Conservation (phyloP, 64 coral and sea anemone genomes). For the Montipora foliosa region DNA sequence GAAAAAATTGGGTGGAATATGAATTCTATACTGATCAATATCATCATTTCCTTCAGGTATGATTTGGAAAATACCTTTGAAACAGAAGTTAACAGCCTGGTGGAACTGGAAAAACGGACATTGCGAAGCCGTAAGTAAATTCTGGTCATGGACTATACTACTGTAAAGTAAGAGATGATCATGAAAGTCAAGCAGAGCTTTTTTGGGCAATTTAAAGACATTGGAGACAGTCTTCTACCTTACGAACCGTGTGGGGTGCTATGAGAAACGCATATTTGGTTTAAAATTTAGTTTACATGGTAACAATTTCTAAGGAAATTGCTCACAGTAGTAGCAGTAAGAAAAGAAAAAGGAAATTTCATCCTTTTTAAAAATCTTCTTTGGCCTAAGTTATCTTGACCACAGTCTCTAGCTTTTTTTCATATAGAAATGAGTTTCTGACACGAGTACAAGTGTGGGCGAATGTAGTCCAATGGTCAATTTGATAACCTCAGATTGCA, state of each 20-base stretch:
- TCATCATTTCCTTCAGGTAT: slow-evolving; percentile 4
- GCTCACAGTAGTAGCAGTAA: background rate
- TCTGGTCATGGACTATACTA: background rate
- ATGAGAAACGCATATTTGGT: background rate
- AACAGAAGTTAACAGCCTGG: slow-evolving; percentile 48
- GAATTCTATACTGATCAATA: background rate
- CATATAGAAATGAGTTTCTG: too few species aligned
- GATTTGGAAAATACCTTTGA: slow-evolving; percentile 44
- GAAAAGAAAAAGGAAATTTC: background rate
- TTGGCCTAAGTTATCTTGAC: too few species aligned
- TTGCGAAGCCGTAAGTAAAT: slow-evolving; percentile 38
- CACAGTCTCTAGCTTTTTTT: too few species aligned
- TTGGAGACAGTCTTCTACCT: too few species aligned
- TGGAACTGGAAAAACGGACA: slow-evolving; percentile 13
- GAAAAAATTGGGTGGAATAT: background rate
- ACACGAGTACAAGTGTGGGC: background rate
- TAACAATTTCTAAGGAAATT: background rate
- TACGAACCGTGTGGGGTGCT: background rate
- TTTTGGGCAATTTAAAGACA: background rate
- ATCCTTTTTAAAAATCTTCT: too few species aligned
- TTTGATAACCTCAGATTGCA: background rate
- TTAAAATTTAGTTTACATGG: slow-evolving; percentile 23
- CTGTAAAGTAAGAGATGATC: background rate
- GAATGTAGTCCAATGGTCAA: background rate
- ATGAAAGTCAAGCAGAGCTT: background rate